Evolutionary conservation across 2,113 vertebrate species (phyloP).

Genomic region (Tichodroma muraria): DNA sequence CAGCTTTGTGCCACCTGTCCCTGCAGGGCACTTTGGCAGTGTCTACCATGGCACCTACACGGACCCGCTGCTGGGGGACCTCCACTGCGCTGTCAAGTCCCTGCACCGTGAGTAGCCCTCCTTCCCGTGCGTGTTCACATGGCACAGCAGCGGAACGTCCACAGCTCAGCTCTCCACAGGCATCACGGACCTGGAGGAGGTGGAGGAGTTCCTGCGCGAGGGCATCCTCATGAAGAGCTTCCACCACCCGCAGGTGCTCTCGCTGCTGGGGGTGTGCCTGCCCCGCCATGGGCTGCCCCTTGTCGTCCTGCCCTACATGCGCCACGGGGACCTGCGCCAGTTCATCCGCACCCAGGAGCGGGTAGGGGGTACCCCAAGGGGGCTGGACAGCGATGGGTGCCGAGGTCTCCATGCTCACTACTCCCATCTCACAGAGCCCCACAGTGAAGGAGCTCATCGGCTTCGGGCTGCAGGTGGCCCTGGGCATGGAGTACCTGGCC

Average conservation of each 20-base stretch:
- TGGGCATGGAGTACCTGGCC: slow-evolving; percentile 94
- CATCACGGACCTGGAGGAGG: slow-evolving; percentile 92
- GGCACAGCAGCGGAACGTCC: rapidly evolving
- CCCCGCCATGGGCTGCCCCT: slow-evolving; percentile 84
- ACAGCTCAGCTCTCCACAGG: slow-evolving; percentile 57
- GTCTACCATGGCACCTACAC: slow-evolving; percentile 91
- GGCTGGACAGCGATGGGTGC: rapidly evolving
- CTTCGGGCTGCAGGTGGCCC: slow-evolving; percentile 92
- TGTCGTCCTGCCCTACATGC: slow-evolving; percentile 93
- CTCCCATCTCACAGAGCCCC: slow-evolving; percentile 75
- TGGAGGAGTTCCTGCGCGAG: slow-evolving; percentile 92
- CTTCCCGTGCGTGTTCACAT: rapidly evolving
- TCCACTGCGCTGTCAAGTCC: slow-evolving; percentile 93
- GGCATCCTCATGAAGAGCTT: slow-evolving; percentile 96
- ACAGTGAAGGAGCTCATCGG: slow-evolving; percentile 93
- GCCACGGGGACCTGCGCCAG: slow-evolving; percentile 88
- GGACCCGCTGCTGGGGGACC: slow-evolving; percentile 74
- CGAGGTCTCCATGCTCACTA: background rate
- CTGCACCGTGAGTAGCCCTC: slow-evolving; percentile 79
- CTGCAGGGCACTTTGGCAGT: slow-evolving; percentile 89
- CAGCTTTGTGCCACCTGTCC: background rate
- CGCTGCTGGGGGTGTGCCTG: slow-evolving; percentile 86
- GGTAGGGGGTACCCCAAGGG: slow-evolving; percentile 54
- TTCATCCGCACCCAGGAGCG: slow-evolving; percentile 88
- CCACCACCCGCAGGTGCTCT: slow-evolving; percentile 88